A percentile compares a stretch with the other conserved stretches of the same genome.
Evolutionary conservation across 2,888 invertebrate species (phyloP).

Genomic region (Leptopilina myrica): DNA sequence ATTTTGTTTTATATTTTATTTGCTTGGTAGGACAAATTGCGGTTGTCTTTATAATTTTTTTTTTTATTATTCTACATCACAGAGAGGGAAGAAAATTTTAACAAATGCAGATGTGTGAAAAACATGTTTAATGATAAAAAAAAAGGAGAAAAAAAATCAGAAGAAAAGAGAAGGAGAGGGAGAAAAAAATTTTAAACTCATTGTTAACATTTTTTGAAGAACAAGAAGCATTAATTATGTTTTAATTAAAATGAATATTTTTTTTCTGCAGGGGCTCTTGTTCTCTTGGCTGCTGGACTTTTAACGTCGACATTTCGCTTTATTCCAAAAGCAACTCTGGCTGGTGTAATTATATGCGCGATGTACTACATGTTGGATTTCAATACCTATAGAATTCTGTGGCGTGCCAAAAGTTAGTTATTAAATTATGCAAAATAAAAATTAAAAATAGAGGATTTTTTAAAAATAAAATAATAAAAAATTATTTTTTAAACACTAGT

Average conservation of each 20-base stretch:
- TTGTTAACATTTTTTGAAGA: neutral
- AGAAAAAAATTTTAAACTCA: neutral
- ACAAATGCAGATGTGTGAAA: too few species aligned
- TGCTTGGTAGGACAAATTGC: too few species aligned
- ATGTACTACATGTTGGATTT: conserved; percentile 91
- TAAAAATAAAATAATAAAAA: too few species aligned
- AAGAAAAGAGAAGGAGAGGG: neutral
- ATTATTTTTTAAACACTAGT: too few species aligned
- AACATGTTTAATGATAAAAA: neutral
- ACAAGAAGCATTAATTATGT: neutral
- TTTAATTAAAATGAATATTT: neutral
- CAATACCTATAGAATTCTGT: conserved; percentile 83
- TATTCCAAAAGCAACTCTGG: conserved; percentile 91
- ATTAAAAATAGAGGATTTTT: too few species aligned
- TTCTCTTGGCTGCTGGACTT: conserved; percentile 87
- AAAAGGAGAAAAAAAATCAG: neutral
- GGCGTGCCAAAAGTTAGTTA: conserved; percentile 89
- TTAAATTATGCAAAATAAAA: neutral
- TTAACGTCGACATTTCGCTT: conserved; percentile 89
- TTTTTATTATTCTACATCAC: too few species aligned
- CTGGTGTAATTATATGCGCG: conserved; percentile 92
- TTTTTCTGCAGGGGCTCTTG: conserved; percentile 76
- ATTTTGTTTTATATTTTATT: too few species aligned
- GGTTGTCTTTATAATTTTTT: too few species aligned
- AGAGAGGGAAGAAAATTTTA: too few species aligned